Evolutionary conservation across 2,888 invertebrate genomes (phyloP).

Genomic region (Atethmia centrago): DNA sequence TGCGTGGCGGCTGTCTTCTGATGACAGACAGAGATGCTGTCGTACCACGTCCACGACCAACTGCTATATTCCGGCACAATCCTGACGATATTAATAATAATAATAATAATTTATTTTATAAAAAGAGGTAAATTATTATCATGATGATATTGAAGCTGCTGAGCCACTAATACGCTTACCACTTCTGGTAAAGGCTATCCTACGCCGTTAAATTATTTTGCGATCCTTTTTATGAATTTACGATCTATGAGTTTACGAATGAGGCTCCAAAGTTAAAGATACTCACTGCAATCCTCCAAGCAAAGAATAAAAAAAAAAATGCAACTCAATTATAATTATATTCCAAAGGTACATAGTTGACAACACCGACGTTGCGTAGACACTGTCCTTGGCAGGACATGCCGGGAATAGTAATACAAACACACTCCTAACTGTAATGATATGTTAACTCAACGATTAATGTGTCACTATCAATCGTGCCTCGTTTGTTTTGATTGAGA

Average conservation of each 20-base stretch:
- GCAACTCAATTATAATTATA: slow-evolving; percentile 25
- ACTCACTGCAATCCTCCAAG: background rate
- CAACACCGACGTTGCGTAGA: slow-evolving; percentile 64
- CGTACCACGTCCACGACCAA: background rate
- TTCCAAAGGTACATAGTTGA: slow-evolving; percentile 49
- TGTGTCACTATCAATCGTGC: slow-evolving; percentile 58
- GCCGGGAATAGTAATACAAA: slow-evolving; percentile 61
- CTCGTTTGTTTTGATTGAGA: slow-evolving; percentile 65
- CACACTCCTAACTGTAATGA: slow-evolving; percentile 64
- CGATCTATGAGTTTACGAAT: background rate
- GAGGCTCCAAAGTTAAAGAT: background rate
- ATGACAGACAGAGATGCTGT: background rate
- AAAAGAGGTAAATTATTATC: too few species aligned
- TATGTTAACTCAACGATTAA: slow-evolving; percentile 64
- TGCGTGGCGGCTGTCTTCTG: background rate
- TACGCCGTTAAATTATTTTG: background rate
- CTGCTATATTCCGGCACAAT: background rate
- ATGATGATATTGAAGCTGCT: background rate
- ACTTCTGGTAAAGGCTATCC: background rate
- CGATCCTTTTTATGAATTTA: background rate
- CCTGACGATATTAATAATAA: too few species aligned
- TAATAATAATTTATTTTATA: too few species aligned
- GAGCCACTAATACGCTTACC: background rate
- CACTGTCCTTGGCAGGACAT: slow-evolving; percentile 64
- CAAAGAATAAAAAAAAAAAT: slow-evolving; percentile 17